Percentiles rank a stretch among this genome's conserved stretches.
These are phyloP conservation scores for Rhinoderma darwinii DNA, from an alignment of 2,113 vertebrate species.

Conservation along the genomic window DNA sequence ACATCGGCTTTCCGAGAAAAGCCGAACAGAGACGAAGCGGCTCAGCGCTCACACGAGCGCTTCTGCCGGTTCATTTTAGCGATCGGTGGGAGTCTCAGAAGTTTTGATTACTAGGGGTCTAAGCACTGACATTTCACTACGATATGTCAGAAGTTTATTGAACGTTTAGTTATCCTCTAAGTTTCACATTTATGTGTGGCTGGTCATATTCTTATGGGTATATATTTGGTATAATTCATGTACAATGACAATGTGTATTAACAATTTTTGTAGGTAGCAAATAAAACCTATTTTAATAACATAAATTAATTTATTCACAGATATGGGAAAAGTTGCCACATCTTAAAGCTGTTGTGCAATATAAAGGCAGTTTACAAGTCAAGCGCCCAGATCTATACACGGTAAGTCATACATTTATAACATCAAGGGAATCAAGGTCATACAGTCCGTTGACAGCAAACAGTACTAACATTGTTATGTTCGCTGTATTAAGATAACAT, in stretches of 20 bases:
- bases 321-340: constrained; percentile 77
- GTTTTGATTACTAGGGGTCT: too few species aligned
- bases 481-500: too few species aligned
- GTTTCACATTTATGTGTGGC: neutral
- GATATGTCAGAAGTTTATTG: too few species aligned
- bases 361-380: constrained; percentile 70
- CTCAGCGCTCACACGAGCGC: too few species aligned
- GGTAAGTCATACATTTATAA: constrained; percentile 68
- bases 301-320: constrained; percentile 65
- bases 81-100: too few species aligned
- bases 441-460: neutral
- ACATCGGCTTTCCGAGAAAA: too few species aligned
- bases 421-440: neutral
- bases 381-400: constrained; percentile 75
- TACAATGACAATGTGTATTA: neutral
- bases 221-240: neutral
- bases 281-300: neutral
- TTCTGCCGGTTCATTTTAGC: too few species aligned
- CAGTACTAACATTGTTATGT: too few species aligned
- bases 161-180: too few species aligned
- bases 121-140: too few species aligned
- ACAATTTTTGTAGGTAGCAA: neutral
- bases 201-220: neutral
- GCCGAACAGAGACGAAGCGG: too few species aligned
- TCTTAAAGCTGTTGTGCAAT: constrained; percentile 86